These are phyloP conservation scores for Argyra leucocephala DNA, from an alignment of 2,888 invertebrate genomes.

Conservation along the genomic window DNA sequence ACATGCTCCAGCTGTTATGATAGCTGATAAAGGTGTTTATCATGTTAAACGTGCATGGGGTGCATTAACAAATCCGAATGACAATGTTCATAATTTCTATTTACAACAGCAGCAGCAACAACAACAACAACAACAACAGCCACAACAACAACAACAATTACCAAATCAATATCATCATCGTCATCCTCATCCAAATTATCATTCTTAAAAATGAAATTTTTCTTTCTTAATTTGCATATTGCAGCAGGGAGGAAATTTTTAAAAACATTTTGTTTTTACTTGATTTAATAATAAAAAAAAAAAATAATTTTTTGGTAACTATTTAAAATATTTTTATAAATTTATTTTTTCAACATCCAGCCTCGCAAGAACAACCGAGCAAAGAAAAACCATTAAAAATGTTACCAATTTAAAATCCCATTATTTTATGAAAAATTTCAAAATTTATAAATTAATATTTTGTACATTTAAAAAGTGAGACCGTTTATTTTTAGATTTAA, in stretches of 20 bases:
- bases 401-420: neutral
- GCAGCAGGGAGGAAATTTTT: too few relatives aligned
- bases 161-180: neutral
- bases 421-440: neutral
- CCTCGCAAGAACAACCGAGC: neutral
- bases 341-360: neutral
- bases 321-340: too few relatives aligned
- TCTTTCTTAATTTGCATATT: neutral
- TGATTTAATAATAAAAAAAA: too few relatives aligned
- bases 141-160: neutral
- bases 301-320: neutral
- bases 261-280: too few relatives aligned
- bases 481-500: neutral
- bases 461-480: neutral
- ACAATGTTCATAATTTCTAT: neutral
- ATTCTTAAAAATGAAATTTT: neutral
- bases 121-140: neutral
- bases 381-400: too few relatives aligned
- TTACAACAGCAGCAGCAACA: neutral
- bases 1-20: conserved; percentile 69
- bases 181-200: neutral
- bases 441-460: too few relatives aligned
- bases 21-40: conserved; percentile 58
- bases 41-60: conserved; percentile 42
- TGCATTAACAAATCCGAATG: conserved; percentile 23